A percentile compares a stretch with the other conserved stretches of the same genome.
Evolutionary conservation across 2,888 invertebrate species (phyloP).

Genomic region (Eilema griseolum): DNA sequence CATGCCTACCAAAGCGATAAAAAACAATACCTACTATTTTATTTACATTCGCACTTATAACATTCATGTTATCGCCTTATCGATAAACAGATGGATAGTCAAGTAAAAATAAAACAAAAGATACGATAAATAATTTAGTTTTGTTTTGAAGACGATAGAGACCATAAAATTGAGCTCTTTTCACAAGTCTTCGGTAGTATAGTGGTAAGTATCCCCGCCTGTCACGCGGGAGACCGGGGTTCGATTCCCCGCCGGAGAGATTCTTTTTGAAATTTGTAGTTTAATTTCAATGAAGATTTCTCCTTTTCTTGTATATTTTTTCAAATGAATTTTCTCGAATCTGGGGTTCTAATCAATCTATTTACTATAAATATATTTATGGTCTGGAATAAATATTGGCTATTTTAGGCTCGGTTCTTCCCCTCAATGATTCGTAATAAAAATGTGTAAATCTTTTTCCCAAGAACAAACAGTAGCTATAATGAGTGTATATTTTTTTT

Average conservation of each 20-base stretch:
- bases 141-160: background rate
- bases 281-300: background rate
- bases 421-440: no score
- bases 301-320: background rate
- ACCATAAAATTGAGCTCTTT: background rate
- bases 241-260: slow-evolving; percentile 59
- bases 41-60: background rate
- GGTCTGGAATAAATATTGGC: no score
- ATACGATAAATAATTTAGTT: no score
- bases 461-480: no score
- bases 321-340: background rate
- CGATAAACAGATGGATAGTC: no score
- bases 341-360: background rate
- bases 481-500: no score
- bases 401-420: no score
- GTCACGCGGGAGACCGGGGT: slow-evolving; percentile 83
- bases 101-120: background rate
- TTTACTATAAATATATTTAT: no score
- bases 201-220: slow-evolving; percentile 88
- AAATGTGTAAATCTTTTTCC: no score
- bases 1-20: no score
- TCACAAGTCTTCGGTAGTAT: slow-evolving; percentile 88
- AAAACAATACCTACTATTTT: background rate
- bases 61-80: no score
- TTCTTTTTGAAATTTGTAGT: slow-evolving; percentile 23